Base-by-base conservation (phyloP, 2,113 vertebrate genomes). In the Scopus umbretta region DNA sequence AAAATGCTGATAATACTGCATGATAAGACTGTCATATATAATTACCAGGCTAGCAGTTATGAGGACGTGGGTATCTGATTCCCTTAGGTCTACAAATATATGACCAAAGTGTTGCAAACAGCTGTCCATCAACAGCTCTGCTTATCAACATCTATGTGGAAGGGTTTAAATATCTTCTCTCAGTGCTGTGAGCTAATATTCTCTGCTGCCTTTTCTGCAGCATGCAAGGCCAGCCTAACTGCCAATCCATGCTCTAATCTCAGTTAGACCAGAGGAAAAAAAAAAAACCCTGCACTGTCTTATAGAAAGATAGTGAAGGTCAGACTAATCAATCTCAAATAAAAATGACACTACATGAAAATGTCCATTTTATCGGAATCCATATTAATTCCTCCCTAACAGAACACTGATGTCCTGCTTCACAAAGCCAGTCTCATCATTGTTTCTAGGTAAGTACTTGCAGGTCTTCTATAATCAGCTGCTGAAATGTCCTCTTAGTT, bases 1-100 rank as follows among this genome's bases (percentile, higher is more conserved):
- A 94, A 92, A 97, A 91, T 86, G 40, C 67, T 92, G 91, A 89
- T 96, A 96, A 97, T 80, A 70, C 40, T 66, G 20, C 26, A 40
- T 87, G 95, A 97, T 95, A 96, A 92, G 76, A 82, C 76, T 97
- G 94, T 96, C 95, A 95, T 91, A 87, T 92, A 79, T 95, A 97
- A 97, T 96, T 95, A 95, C 45, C 58, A 85, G 55, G 50, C 73
- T 82, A 90, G 74, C 70, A 85, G 84, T 94, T 95, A 95, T 66
- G 73, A 91, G 87, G 74, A 90, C 80, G 32, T 30, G 49, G 53
- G 84, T 94, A 94, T 95, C 95, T 88, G 94, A 90, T 95, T 94
- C 92, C 78, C 89, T 92, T 80, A 94, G 80, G 94, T 95, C 66
- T 94, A 93, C 86, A 96, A 96, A 90, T 88, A 66, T 13, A 82